Evolutionary conservation across 2,113 vertebrate species (phyloP).

Genomic region (Hyperopisus bebe): DNA sequence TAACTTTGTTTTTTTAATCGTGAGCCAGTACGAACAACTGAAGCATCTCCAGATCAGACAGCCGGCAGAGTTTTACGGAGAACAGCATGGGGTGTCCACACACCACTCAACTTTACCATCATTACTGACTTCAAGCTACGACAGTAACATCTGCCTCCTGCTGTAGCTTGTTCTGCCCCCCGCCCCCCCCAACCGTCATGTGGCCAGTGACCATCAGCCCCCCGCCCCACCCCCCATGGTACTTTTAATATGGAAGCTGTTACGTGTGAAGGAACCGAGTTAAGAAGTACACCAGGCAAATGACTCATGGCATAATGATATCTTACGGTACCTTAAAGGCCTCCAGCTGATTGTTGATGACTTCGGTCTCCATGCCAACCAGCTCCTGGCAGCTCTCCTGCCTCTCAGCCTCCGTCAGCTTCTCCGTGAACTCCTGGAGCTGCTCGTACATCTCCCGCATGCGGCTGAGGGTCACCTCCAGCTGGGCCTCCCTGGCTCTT

Average conservation of each 20-base stretch:
- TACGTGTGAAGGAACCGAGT: background rate
- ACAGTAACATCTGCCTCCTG: background rate
- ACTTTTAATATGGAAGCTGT: background rate
- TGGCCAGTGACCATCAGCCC: background rate
- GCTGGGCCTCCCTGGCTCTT: constrained; percentile 70
- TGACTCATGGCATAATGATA: background rate
- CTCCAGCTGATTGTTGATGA: constrained; percentile 87
- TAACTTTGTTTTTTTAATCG: background rate
- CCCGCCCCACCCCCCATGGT: background rate
- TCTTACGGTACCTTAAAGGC: constrained; percentile 79
- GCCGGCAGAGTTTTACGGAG: background rate
- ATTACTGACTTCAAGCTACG: background rate
- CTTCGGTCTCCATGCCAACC: constrained; percentile 88
- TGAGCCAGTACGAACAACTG: background rate
- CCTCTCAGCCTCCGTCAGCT: constrained; percentile 66
- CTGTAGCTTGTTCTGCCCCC: background rate
- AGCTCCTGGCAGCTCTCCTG: constrained; percentile 82
- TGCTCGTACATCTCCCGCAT: constrained; percentile 75
- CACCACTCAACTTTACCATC: background rate
- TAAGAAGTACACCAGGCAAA: constrained; percentile 6
- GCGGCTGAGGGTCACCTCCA: constrained; percentile 62
- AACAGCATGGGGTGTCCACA: background rate
- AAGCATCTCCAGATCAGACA: background rate
- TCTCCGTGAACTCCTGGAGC: constrained; percentile 59
- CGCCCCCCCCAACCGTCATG: background rate